phyloP scores from a whole-genome alignment of 2,797 vertebrate species.

The Varecia variegata region DNA sequence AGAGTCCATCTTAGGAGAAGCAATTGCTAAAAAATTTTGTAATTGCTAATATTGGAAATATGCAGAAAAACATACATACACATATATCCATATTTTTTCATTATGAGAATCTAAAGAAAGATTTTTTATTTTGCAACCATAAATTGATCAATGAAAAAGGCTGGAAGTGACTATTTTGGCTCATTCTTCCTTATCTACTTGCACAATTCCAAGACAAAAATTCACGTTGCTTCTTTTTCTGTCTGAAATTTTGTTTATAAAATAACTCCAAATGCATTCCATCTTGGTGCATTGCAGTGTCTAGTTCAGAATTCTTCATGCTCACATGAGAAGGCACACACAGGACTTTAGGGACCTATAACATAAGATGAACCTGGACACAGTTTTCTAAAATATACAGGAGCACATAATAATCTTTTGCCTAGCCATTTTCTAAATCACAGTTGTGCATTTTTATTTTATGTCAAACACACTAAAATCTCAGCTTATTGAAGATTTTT shows the following conservation, averaged over 20 bases:
- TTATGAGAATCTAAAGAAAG: conserved; percentile 46
- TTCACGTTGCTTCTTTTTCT: conserved; percentile 57
- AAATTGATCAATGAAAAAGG: conserved; percentile 60
- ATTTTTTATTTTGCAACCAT: conserved; percentile 55
- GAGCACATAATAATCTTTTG: not conserved
- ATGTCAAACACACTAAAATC: conserved; percentile 44
- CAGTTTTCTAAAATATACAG: conserved; percentile 29
- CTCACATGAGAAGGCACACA: not conserved
- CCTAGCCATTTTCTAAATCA: conserved; percentile 23
- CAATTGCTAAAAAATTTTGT: conserved; percentile 40
- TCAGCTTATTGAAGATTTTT: conserved; percentile 53
- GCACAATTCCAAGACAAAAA: conserved; percentile 56
- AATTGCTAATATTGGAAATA: conserved; percentile 14
- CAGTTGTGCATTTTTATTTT: conserved; percentile 11
- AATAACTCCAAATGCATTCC: conserved; percentile 53
- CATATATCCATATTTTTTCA: not conserved
- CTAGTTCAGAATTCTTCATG: not conserved
- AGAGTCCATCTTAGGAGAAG: not conserved
- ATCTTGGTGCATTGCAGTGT: not conserved
- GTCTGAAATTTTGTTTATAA: conserved; percentile 65
- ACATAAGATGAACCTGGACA: not conserved
- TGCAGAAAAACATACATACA: not conserved
- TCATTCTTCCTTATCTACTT: conserved; percentile 58
- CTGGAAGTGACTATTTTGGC: conserved; percentile 62
- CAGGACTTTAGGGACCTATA: not conserved